Evolutionary conservation across 1,140 invertebrate genomes (phyloP), one percentile per base, ranked within the genome.

Genomic region (Agrypnia vestita): DNA sequence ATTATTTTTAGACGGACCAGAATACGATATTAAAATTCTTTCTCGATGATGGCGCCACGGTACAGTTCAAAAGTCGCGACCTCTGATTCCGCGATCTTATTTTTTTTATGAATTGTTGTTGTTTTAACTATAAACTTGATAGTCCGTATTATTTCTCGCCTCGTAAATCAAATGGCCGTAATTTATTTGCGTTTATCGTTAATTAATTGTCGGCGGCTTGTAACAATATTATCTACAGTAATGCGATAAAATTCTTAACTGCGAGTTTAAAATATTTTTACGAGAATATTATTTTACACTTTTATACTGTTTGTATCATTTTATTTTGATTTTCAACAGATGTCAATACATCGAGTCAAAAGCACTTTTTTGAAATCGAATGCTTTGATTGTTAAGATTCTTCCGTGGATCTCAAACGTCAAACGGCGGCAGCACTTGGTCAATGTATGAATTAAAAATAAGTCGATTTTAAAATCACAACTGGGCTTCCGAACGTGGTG

Each of bases 231-330:
- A 21, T 59, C 55, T 15, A 21, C 53, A 56, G 8, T 10, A 59
- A 59, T 59, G 55, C 17, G 15, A 9, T 10, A 9, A 1, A 59
- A 17, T 15, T 35, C 6, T 35, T 35, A 35, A 35, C 6, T 35
- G 25, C 25, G 25, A 35, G 1, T 35, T 35, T 35, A 35, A 35
- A 35, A 35, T 35, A 35, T 35, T 35, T 35, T 6, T n/a, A n/a
- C n/a, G n/a, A n/a, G n/a, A n/a, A n/a, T n/a, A n/a, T 19, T 17
- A 19, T 56, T 56, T n/a, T n/a, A 56, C 55, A 59, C 55, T 59
- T 59, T 59, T 59, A 59, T 9, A 59, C 17, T 59, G 15, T 3
- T 59, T 59, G 55, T 9, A 21, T 59, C 9, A 21, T 19, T 15
- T 8, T 59, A 21, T 1, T 59, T 59, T 59, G 17, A 56, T 6